Percentiles rank a stretch among this genome's conserved stretches.
These are phyloP conservation scores for Barbus barbus DNA, from an alignment of 2,113 vertebrate species.

Conservation along the genomic window DNA sequence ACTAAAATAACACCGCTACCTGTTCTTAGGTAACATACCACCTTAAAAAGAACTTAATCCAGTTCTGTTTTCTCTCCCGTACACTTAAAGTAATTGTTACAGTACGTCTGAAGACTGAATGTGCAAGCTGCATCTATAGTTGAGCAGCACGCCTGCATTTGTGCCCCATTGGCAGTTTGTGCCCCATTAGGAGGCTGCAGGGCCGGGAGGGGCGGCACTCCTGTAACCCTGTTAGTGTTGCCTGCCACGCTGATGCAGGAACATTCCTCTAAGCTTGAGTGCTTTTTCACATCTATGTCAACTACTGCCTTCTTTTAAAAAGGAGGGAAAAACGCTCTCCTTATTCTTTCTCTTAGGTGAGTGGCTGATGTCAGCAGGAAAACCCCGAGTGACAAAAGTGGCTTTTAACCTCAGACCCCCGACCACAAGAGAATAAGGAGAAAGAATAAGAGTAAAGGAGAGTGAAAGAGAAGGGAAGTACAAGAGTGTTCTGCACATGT, in stretches of 20 bases:
- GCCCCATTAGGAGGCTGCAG: constrained; percentile 58
- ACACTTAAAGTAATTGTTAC: constrained; percentile 50
- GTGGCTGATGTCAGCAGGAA: constrained; percentile 75
- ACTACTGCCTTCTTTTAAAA: constrained; percentile 60
- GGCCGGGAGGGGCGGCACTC: constrained; percentile 57
- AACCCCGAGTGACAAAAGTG: constrained; percentile 70
- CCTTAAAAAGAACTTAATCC: background rate
- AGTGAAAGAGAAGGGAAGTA: constrained; percentile 1
- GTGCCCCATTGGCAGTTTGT: constrained; percentile 70
- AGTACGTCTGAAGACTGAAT: constrained; percentile 66
- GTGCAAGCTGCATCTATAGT: constrained; percentile 56
- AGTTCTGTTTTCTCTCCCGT: background rate
- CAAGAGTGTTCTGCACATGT: constrained; percentile 12
- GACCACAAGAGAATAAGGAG: background rate
- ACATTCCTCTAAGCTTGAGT: constrained; percentile 63
- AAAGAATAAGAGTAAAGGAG: background rate
- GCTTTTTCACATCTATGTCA: constrained; percentile 67
- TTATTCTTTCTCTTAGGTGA: constrained; percentile 56
- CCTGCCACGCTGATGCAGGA: constrained; percentile 58
- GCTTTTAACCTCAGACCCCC: constrained; percentile 68
- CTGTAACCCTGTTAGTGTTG: constrained; percentile 73
- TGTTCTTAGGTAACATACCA: background rate
- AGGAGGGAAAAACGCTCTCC: constrained; percentile 55
- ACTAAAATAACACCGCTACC: background rate
- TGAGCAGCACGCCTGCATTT: constrained; percentile 65